Conservation (phyloP, 2,888 invertebrate species). For the Noctuana brunneofusca region DNA sequence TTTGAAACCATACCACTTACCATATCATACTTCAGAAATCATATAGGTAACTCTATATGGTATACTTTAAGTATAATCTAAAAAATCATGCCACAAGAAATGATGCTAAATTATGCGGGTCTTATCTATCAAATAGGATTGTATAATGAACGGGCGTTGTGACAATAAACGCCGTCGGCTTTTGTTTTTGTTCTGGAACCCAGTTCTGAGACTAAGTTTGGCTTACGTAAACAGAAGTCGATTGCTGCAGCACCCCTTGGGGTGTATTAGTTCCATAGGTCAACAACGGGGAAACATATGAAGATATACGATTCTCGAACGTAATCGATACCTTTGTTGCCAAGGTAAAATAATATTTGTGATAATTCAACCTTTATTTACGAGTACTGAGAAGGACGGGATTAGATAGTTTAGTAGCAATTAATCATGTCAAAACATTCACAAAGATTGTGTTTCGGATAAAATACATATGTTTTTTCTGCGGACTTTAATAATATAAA, state of each 20-base stretch:
- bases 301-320: slow-evolving; percentile 15
- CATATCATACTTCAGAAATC: too few species aligned
- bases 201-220: slow-evolving; percentile 48
- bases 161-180: slow-evolving; percentile 64
- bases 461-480: slow-evolving; percentile 31
- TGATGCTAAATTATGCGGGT: background rate
- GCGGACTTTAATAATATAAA: background rate
- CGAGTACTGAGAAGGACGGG: too few species aligned
- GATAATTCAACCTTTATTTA: background rate
- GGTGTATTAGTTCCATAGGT: slow-evolving; percentile 33
- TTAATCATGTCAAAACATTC: too few species aligned
- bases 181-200: slow-evolving; percentile 65
- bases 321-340: slow-evolving; percentile 23
- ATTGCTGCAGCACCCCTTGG: slow-evolving; percentile 39
- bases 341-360: background rate
- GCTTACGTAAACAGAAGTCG: slow-evolving; percentile 58
- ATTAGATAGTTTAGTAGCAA: too few species aligned
- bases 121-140: slow-evolving; percentile 24
- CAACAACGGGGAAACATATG: slow-evolving; percentile 22
- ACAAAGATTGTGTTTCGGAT: slow-evolving; percentile 55
- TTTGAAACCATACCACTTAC: too few species aligned
- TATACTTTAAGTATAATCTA: too few species aligned
- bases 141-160: slow-evolving; percentile 60
- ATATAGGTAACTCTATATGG: too few species aligned
- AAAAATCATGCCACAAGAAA: background rate